Conservation (phyloP, 2,888 invertebrate genomes). For the Aproaerema taeniolella region DNA sequence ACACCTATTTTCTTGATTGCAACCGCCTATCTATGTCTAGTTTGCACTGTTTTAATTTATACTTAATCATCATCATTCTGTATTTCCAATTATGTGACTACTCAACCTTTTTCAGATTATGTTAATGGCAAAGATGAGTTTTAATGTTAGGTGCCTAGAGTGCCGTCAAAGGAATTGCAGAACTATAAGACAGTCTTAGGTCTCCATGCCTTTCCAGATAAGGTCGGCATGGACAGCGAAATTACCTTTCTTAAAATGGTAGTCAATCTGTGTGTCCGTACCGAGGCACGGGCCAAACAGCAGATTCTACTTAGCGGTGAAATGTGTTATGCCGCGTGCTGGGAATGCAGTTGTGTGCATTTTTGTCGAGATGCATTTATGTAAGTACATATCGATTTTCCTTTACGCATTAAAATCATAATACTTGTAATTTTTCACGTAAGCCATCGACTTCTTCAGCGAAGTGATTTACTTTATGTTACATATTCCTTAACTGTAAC, state of each 20-base stretch:
- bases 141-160: constrained; percentile 2
- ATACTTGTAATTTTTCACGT: not conserved
- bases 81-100: constrained; percentile 10
- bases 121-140: constrained; percentile 3
- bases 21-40: constrained; percentile 43
- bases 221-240: constrained; percentile 35
- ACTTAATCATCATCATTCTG: constrained; percentile 22
- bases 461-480: too few species aligned
- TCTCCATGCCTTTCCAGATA: constrained; percentile 34
- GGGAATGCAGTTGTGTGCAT: constrained; percentile 25
- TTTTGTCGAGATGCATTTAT: too few species aligned
- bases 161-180: constrained; percentile 25
- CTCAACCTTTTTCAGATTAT: constrained; percentile 11
- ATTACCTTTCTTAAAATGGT: constrained; percentile 52
- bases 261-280: constrained; percentile 50
- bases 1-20: constrained; percentile 56
- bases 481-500: not conserved
- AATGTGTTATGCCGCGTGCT: constrained; percentile 50
- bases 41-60: constrained; percentile 42
- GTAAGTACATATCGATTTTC: constrained; percentile 1
- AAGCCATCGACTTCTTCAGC: too few species aligned
- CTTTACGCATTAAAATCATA: not conserved
- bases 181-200: constrained; percentile 22
- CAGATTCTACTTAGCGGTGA: constrained; percentile 70
- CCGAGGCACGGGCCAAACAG: constrained; percentile 44